phyloP scores from a whole-genome alignment of 2,888 invertebrate species.

The Teleiodes luculella region DNA sequence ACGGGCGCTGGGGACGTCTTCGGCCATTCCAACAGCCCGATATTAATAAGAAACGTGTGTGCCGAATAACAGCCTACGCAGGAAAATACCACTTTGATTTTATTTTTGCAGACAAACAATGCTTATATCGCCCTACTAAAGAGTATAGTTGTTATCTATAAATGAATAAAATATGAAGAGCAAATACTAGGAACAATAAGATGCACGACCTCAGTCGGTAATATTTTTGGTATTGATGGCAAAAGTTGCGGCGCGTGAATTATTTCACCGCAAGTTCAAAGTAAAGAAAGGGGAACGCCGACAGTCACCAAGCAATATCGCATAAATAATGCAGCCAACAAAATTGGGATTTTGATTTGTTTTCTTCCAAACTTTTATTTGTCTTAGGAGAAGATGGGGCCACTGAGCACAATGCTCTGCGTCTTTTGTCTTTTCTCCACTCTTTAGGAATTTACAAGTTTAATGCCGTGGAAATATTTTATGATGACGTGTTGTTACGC shows the following conservation, averaged over 20 bases:
- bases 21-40: constrained; percentile 71
- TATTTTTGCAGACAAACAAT: constrained; percentile 34
- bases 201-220: neutral
- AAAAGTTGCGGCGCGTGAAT: constrained; percentile 61
- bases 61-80: constrained; percentile 48
- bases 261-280: constrained; percentile 58
- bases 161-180: neutral
- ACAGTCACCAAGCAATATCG: constrained; percentile 68
- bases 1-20: constrained; percentile 76
- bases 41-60: constrained; percentile 77
- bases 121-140: constrained; percentile 14
- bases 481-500: constrained; percentile 26
- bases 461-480: constrained; percentile 49
- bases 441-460: constrained; percentile 35
- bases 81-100: constrained; percentile 44
- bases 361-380: constrained; percentile 75
- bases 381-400: constrained; percentile 53
- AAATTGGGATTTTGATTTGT: constrained; percentile 78
- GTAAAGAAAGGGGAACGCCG: constrained; percentile 65
- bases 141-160: neutral
- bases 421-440: constrained; percentile 36
- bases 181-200: neutral
- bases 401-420: constrained; percentile 47
- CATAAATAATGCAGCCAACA: constrained; percentile 75
- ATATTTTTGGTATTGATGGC: constrained; percentile 43